phyloP scores from a whole-genome alignment of 2,888 invertebrate genomes.

The Chydorus sphaericus region DNA sequence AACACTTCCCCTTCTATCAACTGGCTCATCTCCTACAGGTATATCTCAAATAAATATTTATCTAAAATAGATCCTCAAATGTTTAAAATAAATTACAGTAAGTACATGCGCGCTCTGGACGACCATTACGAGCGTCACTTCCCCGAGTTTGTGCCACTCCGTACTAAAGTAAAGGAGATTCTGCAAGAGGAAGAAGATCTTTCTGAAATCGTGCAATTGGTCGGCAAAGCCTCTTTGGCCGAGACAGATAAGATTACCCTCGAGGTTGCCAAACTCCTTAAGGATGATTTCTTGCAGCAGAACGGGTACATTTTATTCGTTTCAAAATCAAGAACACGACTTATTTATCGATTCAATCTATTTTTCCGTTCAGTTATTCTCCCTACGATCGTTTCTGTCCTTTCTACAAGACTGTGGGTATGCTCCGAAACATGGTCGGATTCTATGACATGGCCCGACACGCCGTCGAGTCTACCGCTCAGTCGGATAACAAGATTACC shows the following conservation, averaged over 20 bases:
- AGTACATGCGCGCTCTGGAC: constrained; percentile 95
- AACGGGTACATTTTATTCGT: constrained; percentile 51
- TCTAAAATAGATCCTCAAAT: background rate
- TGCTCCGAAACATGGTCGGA: constrained; percentile 94
- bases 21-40: constrained; percentile 93
- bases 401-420: constrained; percentile 99
- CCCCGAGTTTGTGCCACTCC: constrained; percentile 87
- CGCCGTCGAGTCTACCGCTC: constrained; percentile 94
- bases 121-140: constrained; percentile 99
- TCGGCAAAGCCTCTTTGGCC: constrained; percentile 96
- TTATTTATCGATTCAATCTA: constrained; percentile 6
- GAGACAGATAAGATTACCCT: constrained; percentile 98
- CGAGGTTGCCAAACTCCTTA: constrained; percentile 93
- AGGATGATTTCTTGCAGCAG: constrained; percentile 99
- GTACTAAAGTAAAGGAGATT: constrained; percentile 93
- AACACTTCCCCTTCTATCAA: constrained; percentile 99
- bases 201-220: constrained; percentile 98
- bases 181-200: constrained; percentile 97
- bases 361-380: constrained; percentile 46
- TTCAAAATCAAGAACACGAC: background rate
- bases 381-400: constrained; percentile 95
- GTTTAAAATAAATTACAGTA: constrained; percentile 41
- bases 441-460: constrained; percentile 98
- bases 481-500: constrained; percentile 97
- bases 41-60: background rate